These are phyloP conservation scores for Chrysochloris asiatica DNA, from an alignment of 2,113 vertebrate genomes.

Conservation along the genomic window DNA sequence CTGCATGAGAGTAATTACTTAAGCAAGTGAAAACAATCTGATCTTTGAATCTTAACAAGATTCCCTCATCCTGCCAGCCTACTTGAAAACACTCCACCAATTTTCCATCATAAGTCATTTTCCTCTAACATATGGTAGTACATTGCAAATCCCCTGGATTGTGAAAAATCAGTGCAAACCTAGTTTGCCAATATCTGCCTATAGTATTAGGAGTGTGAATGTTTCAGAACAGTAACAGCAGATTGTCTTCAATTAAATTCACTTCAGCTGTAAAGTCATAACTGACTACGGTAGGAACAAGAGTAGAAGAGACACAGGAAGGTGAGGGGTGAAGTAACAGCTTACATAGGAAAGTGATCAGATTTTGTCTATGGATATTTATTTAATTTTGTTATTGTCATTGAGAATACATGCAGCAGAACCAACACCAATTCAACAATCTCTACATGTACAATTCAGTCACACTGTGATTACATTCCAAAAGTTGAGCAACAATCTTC, in stretches of 20 bases:
- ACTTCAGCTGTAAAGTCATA: background rate
- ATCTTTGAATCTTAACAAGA: slow-evolving; percentile 55
- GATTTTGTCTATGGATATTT: background rate
- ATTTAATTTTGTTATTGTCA: background rate
- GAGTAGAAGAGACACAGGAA: background rate
- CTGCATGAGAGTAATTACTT: background rate
- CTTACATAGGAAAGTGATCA: background rate
- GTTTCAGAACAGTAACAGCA: slow-evolving; percentile 6
- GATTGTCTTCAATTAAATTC: slow-evolving; percentile 9
- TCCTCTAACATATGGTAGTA: background rate
- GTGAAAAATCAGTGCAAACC: slow-evolving; percentile 53
- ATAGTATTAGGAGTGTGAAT: background rate
- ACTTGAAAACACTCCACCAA: background rate
- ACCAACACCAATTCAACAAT: background rate
- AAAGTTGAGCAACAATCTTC: background rate
- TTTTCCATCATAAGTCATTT: background rate
- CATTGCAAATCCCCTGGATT: background rate
- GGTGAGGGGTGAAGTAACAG: background rate
- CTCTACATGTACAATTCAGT: background rate
- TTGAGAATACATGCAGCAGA: background rate
- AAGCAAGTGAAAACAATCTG: slow-evolving; percentile 45
- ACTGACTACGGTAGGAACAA: background rate
- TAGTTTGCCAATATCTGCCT: background rate
- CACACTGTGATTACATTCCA: background rate
- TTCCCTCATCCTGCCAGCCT: slow-evolving; percentile 4